Conservation (phyloP, 2,797 vertebrate species). For the Sebastolobus alascanus region DNA sequence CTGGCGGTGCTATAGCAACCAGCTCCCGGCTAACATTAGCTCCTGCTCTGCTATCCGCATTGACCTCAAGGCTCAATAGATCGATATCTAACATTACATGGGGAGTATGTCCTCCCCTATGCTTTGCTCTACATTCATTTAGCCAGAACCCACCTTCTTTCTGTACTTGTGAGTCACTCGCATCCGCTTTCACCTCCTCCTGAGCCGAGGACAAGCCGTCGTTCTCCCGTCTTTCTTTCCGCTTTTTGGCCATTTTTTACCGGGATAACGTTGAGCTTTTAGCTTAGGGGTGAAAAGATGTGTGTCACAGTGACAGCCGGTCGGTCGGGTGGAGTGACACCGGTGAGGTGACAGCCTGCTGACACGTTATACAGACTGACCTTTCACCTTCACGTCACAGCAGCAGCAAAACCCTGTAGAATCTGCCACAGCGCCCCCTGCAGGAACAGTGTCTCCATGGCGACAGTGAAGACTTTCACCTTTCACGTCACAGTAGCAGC, state of each 20-base stretch:
- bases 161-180: constrained; percentile 34
- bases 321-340: constrained; percentile 25
- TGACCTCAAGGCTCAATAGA: neutral
- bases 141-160: constrained; percentile 80
- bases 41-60: neutral
- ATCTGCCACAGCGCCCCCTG: constrained; percentile 55
- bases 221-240: constrained; percentile 76
- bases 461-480: constrained; percentile 57
- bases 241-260: constrained; percentile 84
- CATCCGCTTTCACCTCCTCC: constrained; percentile 67
- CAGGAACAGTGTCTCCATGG: neutral
- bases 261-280: neutral
- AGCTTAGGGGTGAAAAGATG: accelerated
- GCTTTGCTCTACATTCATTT: neutral
- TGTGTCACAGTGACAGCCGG: neutral
- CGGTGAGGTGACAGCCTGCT: constrained; percentile 47
- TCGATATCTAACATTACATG: no score
- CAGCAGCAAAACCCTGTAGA: neutral
- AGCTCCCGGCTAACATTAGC: neutral
- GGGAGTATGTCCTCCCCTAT: neutral
- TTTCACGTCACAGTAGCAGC: neutral
- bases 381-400: constrained; percentile 60
- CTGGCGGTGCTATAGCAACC: neutral
- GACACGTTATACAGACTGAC: constrained; percentile 60
- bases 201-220: constrained; percentile 57